phyloP scores from a whole-genome alignment of 2,797 vertebrate species.

The Falco peregrinus region DNA sequence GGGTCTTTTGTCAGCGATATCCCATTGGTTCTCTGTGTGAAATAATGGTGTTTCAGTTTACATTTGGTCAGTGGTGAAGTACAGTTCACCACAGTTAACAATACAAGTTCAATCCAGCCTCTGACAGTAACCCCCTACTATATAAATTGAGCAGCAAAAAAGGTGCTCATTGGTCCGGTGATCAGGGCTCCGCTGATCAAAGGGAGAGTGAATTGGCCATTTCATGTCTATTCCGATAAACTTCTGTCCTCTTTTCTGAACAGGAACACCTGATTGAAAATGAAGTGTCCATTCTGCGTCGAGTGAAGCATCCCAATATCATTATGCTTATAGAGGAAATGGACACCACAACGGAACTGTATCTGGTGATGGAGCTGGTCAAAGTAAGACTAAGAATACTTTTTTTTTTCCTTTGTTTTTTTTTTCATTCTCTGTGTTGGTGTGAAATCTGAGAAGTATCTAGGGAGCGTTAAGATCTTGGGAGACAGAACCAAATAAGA shows the following conservation, averaged over 20 bases:
- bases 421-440: not conserved
- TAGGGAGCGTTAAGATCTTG: not conserved
- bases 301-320: conserved; percentile 96
- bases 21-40: not conserved
- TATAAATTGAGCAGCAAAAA: not conserved
- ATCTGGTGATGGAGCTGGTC: conserved; percentile 95
- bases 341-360: conserved; percentile 91
- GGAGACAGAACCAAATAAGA: not conserved
- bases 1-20: not conserved
- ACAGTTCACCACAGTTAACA: not conserved
- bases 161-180: not conserved
- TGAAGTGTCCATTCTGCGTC: conserved; percentile 93
- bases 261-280: conserved; percentile 98
- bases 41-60: not conserved
- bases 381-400: conserved; percentile 78
- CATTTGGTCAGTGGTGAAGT: not conserved
- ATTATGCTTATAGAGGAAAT: conserved; percentile 97
- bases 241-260: not conserved
- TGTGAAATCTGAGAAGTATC: not conserved
- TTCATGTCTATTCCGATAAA: not conserved
- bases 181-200: not conserved
- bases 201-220: not conserved
- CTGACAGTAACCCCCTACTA: not conserved
- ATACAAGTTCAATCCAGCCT: not conserved
- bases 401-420: not conserved